Evolutionary conservation across 1,140 invertebrate species (phyloP), one percentile per base, ranked within the genome.

Genomic region (Drosophila equinoxialis): DNA sequence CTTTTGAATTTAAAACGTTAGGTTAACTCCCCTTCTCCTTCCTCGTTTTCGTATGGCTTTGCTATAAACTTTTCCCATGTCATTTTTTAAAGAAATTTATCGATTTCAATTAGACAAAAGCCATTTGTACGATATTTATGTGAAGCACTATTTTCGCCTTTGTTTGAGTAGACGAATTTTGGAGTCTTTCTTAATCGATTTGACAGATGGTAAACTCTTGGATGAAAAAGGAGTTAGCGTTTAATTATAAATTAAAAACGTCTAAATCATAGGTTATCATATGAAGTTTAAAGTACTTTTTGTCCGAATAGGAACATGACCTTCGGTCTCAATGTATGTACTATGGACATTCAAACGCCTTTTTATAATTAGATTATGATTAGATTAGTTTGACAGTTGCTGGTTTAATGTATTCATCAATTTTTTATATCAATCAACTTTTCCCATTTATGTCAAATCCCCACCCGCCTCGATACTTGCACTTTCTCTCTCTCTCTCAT

Each of bases 81-180:
- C 84, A 89, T 83, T 83, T 74, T 51, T 35, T 10, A 66, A 39
- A 59, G 70, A 60, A 80, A 89, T 87, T 80, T 84, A 80, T 89
- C 11, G 77, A 64, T 75, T 68, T 78, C 61, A 70, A 83, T 87
- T 84, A 81, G 72, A 61, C 59, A 57, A 77, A 65, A 72, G 70
- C 71, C 70, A 78, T 51, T 77, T 58, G 37, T 17, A 3, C 35
- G 35, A 66, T 86, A 71, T 79, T 87, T 87, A 83, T 79, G 71
- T 41, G 51, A 48, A 30, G 55, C 54, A 63, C 23, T 42, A 11
- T 33, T 33, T 51, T 51, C 20, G 30, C 14, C 13, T 23, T 51
- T 51, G 45, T 23, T 51, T 4, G 7, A 23, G 17, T 51, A 11
- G 17, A 23, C 23, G 57, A 66, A 37, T 71, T 76, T 63, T 54